Evolutionary conservation across 2,113 vertebrate genomes (phyloP), one percentile per base, ranked within the genome.

Genomic region (Elephantulus edwardii): DNA sequence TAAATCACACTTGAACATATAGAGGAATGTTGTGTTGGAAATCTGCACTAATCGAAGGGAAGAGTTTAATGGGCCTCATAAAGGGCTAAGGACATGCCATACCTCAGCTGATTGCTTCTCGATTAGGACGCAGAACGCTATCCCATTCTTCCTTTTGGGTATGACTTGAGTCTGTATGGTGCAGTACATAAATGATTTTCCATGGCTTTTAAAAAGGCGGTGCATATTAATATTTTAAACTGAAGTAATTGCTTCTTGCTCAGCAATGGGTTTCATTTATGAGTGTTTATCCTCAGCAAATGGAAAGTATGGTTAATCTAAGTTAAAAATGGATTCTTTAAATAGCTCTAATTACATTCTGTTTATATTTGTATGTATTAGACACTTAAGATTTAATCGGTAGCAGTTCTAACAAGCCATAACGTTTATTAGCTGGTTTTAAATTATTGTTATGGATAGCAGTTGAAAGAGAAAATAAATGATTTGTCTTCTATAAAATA

Each of bases 201-300:
- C 92, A 97, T 60, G 58, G 96, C 97, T 97, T 98, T 97, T 97
- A 94, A 97, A 98, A 98, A 97, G 96, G 96, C 96, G 72, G 86
- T 91, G 77, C 92, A 91, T 98, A 98, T 98, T 98, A 98, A 98
- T 98, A 98, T 98, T 98, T 98, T 98, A 98, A 98, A 97, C 97
- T 96, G 97, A 98, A 97, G 97, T 98, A 98, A 98, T 98, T 98
- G 98, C 98, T 98, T 98, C 97, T 97, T 97, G 97, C 96, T 98
- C 95, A 95, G 96, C 97, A 97, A 95, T 97, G 97, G 96, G 91
- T 97, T 98, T 98, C 97, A 97, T 98, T 98, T 98, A 98, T 97
- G 97, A 97, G 96, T 97, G 97, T 98, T 98, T 98, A 97, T 98
- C 98, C 94, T 94, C 86, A 81, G 96, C 97, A 98, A 98, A 98